Conservation (phyloP, 2,888 invertebrate genomes). For the Siphonodentalium dalli region DNA sequence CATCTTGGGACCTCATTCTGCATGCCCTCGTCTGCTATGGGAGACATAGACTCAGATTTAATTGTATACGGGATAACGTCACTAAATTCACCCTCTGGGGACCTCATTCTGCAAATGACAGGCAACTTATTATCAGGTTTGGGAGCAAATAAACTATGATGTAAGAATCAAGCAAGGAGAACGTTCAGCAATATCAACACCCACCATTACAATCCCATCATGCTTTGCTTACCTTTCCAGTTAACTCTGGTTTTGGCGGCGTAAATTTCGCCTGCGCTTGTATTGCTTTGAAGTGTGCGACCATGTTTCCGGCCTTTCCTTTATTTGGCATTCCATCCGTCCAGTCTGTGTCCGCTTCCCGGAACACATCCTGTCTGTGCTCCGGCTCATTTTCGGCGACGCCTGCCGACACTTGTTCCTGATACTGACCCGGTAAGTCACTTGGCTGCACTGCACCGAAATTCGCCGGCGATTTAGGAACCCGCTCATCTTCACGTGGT, state of each 20-base stretch:
- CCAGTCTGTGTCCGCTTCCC: constrained; percentile 61
- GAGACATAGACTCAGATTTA: no score
- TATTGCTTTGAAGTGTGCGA: constrained; percentile 87
- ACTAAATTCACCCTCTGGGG: no score
- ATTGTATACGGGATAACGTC: no score
- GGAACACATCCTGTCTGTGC: constrained; percentile 63
- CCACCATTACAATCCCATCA: background rate
- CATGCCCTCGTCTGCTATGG: no score
- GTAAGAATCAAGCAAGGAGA: background rate
- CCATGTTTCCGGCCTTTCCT: constrained; percentile 84
- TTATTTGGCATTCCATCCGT: constrained; percentile 61
- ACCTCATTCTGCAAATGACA: no score
- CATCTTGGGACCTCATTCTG: no score
- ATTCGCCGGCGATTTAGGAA: constrained; percentile 44
- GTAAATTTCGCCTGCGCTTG: constrained; percentile 64
- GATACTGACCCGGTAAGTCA: constrained; percentile 53
- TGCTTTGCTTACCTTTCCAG: constrained; percentile 40
- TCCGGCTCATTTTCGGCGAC: constrained; percentile 52
- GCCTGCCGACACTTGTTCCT: constrained; percentile 36
- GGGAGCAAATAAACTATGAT: constrained; percentile 7
- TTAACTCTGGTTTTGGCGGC: constrained; percentile 35
- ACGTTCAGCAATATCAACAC: background rate
- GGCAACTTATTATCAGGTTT: no score
- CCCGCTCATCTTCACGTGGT: constrained; percentile 43
- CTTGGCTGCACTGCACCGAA: constrained; percentile 45